Evolutionary conservation across 2,888 invertebrate species (phyloP).

Genomic region (Bibio marci): DNA sequence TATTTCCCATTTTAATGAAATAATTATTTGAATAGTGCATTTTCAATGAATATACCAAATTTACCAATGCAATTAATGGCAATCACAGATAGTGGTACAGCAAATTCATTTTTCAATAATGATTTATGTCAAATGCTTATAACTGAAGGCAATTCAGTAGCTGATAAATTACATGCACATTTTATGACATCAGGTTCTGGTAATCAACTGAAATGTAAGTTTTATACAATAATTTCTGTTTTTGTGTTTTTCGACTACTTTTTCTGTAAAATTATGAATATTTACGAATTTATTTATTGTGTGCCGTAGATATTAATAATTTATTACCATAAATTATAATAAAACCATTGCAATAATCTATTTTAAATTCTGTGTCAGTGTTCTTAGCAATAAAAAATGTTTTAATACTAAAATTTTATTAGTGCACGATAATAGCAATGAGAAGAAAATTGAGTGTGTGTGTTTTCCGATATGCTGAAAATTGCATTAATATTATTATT

Average conservation of each 20-base stretch:
- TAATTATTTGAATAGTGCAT: slow-evolving; percentile 49
- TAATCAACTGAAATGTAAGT: slow-evolving; percentile 70
- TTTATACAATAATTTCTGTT: not conserved
- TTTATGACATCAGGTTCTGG: slow-evolving; percentile 81
- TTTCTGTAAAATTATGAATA: slow-evolving; percentile 2
- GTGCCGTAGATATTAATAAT: not conserved
- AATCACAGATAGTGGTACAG: slow-evolving; percentile 77
- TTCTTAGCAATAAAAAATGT: too few species aligned
- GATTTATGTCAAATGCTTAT: slow-evolving; percentile 79
- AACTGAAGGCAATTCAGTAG: slow-evolving; percentile 83
- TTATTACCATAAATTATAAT: too few species aligned
- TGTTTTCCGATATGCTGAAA: too few species aligned
- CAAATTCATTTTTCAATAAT: slow-evolving; percentile 77
- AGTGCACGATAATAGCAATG: too few species aligned
- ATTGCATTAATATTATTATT: too few species aligned
- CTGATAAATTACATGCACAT: slow-evolving; percentile 75
- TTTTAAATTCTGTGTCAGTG: too few species aligned
- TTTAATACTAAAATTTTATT: too few species aligned
- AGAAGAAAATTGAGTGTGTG: too few species aligned
- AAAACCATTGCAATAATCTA: too few species aligned
- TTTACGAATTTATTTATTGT: not conserved
- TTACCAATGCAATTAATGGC: slow-evolving; percentile 88
- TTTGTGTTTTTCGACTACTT: slow-evolving; percentile 2
- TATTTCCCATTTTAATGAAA: slow-evolving; percentile 3
- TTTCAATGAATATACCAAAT: slow-evolving; percentile 84